Base-by-base conservation (phyloP, 2,888 invertebrate genomes). In the Axea sp. region DNA sequence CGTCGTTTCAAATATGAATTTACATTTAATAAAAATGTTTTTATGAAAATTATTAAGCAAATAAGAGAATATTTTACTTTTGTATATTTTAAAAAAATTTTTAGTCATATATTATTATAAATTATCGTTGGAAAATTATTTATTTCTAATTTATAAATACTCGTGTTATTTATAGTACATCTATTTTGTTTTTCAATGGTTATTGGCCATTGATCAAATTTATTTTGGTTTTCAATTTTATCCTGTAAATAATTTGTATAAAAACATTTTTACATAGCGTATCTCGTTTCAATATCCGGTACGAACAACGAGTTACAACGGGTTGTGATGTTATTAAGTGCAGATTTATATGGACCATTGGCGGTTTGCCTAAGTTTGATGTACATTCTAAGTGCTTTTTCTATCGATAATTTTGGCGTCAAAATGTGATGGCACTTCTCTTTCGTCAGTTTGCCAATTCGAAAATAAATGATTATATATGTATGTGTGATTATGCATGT, bases 281-380 rank as follows among this genome's bases (percentile, higher is more conserved):
- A 11, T 51, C 9, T 65, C 15, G 45, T 53, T 45, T 65, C 9
- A 37, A 22, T 35, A 41, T 11, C 28, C 24, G 30, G 31, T 55
- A 30, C 26, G 30, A 12, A 65, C 7, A 5, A 31, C 19, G 53
- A 55, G 47, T 47, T 39, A 28, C 41, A 59, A 68, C 57, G 49
- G 67, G 67, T 68, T 68, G 67, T 68, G 49, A 68, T 59, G 45
- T 31, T n/a, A n/a, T n/a, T 33, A 51, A 64, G 51, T 41, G 43
- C 19, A 51, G 51, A 67, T 57, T 67, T 47, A 30, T 67, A 39
- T 37, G 30, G 35, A 55, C 22, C 55, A 57, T 39, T 57, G 28
- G 55, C 31, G 28, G 17, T 57, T 57, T 45, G 65, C 47, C 31
- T 30, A 28, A 35, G 30, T 55, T 55, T 47, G 37, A 67, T 67